A percentile compares a stretch with the other conserved stretches of the same genome.
phyloP scores from a whole-genome alignment of 2,113 vertebrate species.

The Fregetta grallaria region DNA sequence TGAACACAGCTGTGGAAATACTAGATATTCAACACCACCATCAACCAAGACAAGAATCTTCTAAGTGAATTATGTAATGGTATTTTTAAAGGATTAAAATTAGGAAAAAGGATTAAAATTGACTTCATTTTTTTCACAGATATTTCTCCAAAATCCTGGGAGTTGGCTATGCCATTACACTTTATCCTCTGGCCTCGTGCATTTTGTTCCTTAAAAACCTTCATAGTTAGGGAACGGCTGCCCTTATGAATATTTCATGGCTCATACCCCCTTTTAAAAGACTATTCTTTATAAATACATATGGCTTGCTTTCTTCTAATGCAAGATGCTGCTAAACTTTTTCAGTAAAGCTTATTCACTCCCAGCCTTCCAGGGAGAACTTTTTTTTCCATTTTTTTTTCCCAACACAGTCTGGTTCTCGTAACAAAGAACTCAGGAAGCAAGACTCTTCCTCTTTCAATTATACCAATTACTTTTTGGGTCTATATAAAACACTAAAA shows the following conservation, averaged over 20 bases:
- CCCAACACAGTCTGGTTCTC: background rate
- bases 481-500: background rate
- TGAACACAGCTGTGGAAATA: constrained; percentile 67
- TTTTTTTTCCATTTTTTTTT: background rate
- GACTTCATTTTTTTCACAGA: background rate
- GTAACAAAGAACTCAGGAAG: background rate
- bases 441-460: constrained; percentile 16
- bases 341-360: background rate
- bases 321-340: background rate
- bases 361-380: background rate
- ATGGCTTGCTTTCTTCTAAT: background rate
- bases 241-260: background rate
- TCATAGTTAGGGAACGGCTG: background rate
- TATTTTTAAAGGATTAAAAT: constrained; percentile 41
- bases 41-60: constrained; percentile 38
- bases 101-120: constrained; percentile 27
- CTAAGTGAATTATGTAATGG: constrained; percentile 27
- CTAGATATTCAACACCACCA: constrained; percentile 20
- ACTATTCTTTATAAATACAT: background rate
- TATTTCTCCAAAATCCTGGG: background rate
- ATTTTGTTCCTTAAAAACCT: background rate
- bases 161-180: background rate
- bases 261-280: background rate
- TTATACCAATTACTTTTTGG: background rate
- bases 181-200: background rate